These are phyloP conservation scores for Agrochola litura DNA, from an alignment of 2,888 invertebrate species.

Conservation along the genomic window DNA sequence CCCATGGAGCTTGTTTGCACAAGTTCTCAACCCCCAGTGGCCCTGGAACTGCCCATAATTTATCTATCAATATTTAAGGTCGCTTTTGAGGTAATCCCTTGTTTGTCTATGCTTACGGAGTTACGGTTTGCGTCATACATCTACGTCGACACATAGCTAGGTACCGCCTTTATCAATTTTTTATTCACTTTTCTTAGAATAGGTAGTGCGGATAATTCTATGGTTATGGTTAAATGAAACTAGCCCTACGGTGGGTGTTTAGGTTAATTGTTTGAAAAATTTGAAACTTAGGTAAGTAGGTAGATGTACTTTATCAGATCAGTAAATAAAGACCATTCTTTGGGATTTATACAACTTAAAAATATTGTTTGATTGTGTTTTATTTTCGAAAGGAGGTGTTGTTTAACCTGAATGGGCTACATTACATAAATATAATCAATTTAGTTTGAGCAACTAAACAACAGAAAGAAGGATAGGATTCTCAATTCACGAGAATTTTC, in stretches of 20 bases:
- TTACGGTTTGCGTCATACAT: constrained; percentile 42
- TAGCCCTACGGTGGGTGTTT: too few relatives aligned
- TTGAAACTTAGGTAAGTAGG: background rate
- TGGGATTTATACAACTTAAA: background rate
- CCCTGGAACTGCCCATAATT: constrained; percentile 43
- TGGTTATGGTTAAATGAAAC: background rate
- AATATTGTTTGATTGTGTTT: background rate
- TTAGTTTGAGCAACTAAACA: background rate
- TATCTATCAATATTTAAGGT: constrained; percentile 57
- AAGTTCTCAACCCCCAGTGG: constrained; percentile 37
- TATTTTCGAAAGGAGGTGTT: background rate
- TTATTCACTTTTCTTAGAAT: constrained; percentile 13
- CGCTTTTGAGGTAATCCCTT: constrained; percentile 42
- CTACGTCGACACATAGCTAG: constrained; percentile 15
- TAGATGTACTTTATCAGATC: background rate
- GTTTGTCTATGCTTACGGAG: constrained; percentile 40
- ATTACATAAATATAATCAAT: background rate
- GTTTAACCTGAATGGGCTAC: background rate
- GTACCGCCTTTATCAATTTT: constrained; percentile 17
- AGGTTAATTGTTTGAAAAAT: background rate
- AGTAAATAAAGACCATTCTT: background rate
- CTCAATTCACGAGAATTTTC: background rate
- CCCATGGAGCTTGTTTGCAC: constrained; percentile 21
- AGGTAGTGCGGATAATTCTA: background rate
- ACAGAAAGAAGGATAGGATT: background rate